Evolutionary conservation across 2,888 invertebrate species (phyloP).

Genomic region (Diachrysia chrysitis): DNA sequence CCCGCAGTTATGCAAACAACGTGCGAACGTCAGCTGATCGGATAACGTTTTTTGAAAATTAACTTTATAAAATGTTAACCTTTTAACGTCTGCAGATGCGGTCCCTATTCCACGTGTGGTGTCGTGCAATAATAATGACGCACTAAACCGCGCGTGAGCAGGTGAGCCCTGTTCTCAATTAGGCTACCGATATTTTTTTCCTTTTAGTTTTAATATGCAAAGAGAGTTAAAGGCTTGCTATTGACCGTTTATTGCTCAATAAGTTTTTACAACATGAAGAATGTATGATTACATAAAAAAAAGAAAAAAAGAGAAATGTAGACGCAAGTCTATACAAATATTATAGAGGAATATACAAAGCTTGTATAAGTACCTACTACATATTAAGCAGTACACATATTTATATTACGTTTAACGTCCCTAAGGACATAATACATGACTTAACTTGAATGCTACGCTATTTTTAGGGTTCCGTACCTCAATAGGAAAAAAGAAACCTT

Average conservation of each 20-base stretch:
- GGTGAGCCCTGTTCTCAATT: constrained; percentile 39
- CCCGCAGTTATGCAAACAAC: constrained; percentile 16
- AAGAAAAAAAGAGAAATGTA: too few species aligned
- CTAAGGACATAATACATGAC: constrained; percentile 6
- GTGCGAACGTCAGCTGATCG: constrained; percentile 23
- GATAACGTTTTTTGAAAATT: constrained; percentile 43
- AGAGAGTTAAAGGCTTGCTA: not conserved
- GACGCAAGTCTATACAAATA: not conserved
- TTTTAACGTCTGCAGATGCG: constrained; percentile 46
- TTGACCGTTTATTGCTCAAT: not conserved
- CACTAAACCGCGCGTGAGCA: constrained; percentile 44
- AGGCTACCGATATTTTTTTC: constrained; percentile 9
- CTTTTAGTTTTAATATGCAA: not conserved
- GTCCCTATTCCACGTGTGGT: constrained; percentile 24
- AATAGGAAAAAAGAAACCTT: too few species aligned
- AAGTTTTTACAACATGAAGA: too few species aligned
- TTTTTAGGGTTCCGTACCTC: too few species aligned
- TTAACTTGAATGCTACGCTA: not conserved
- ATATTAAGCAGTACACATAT: not conserved
- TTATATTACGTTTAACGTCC: constrained; percentile 7
- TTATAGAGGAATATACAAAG: not conserved
- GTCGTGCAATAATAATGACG: constrained; percentile 57
- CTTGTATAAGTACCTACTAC: not conserved
- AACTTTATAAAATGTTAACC: constrained; percentile 53
- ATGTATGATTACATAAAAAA: too few species aligned